These are phyloP conservation scores for Montipora sp. DNA, from an alignment of 64 coral and sea anemone species.

Conservation along the genomic window DNA sequence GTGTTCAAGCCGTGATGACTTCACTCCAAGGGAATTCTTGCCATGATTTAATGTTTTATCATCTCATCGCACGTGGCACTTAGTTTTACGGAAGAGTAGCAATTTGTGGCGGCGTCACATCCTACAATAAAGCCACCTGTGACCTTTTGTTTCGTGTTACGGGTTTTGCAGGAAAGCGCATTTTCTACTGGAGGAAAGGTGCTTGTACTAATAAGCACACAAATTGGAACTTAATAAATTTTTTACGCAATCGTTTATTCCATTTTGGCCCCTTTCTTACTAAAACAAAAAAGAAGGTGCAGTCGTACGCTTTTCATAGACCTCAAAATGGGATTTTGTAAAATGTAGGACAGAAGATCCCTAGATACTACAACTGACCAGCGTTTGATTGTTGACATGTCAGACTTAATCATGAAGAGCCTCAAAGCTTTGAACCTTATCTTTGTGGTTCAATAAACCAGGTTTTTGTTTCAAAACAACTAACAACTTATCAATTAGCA, in stretches of 20 bases:
- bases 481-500: background rate
- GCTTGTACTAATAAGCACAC: conserved; percentile 20
- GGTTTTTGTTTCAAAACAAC: background rate
- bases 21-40: conserved; percentile 59
- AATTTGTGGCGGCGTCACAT: conserved; percentile 29
- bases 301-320: background rate
- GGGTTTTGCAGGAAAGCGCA: conserved; percentile 8
- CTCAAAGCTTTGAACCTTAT: background rate
- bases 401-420: background rate
- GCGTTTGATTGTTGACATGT: conserved; percentile 5
- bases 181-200: conserved; percentile 30
- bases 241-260: background rate
- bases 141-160: conserved; percentile 1
- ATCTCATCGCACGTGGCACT: conserved; percentile 67
- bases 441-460: background rate
- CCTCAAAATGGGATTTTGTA: background rate
- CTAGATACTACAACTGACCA: background rate
- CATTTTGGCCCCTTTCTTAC: background rate
- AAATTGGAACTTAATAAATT: conserved; percentile 31
- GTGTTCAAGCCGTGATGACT: conserved; percentile 55
- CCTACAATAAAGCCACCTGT: conserved; percentile 58
- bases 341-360: background rate
- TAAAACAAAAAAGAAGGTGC: background rate
- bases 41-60: conserved; percentile 83
- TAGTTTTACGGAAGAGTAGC: conserved; percentile 61